Base-by-base conservation (phyloP, 2,888 invertebrate species). In the Eupithecia abbreviata region DNA sequence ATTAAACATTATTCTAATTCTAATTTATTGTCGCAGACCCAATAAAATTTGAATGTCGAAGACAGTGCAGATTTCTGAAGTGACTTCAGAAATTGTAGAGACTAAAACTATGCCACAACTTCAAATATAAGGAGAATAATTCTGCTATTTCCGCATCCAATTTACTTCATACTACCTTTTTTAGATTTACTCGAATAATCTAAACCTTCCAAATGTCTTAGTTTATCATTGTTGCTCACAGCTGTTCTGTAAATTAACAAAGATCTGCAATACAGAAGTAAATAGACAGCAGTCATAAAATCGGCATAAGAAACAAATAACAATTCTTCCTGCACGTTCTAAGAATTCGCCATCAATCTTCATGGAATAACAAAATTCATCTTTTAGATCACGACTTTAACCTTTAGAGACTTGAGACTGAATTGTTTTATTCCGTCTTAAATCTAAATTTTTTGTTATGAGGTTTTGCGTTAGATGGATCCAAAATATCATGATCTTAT, bases 321-420 rank as follows among this genome's bases (percentile, higher is more conserved):
- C 3, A 3, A 58, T n/a, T 58, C 18, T 58, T 58, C 58, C n/a
- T 18, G 18, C 10, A 9, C 9, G 58, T 74, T 80, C 77, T 73
- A 78, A 30, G 73, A 78, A 75, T 18, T 7, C 55, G 7, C 18
- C n/a, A 9, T 58, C 78, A 78, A 82, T 81, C 84, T 87, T 86
- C 85, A 84, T 81, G 79, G 67, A 76, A 80, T 58, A 76, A 74
- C 84, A 83, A 78, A 84, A 84, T 80, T 83, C 79, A 83, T 84
- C 82, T 79, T 43, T 74, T 41, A 72, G 75, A 84, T 84, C 84
- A 88, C 86, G 87, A 86, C 66, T 84, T 80, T 77, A 84, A 85
- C 85, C 85, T 86, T 86, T 84, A 30, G 71, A 73, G 68, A 73
- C 41, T 41, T 67, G 49, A 55, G 43, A 69, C 62, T 55, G 51